phyloP scores from a whole-genome alignment of 1,140 invertebrate species.

The Drosophila tani region DNA sequence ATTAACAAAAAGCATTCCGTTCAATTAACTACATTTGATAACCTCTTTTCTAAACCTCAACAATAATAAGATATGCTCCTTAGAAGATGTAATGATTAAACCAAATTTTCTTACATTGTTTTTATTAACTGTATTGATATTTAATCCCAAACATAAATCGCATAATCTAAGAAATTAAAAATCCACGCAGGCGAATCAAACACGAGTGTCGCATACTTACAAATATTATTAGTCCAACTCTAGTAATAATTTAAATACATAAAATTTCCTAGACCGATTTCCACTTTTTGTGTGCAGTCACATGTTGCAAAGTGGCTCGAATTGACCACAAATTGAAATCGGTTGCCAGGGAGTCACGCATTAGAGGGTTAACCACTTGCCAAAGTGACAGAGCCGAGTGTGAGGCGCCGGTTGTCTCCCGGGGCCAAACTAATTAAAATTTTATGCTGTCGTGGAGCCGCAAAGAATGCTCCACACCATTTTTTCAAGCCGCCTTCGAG shows the following conservation, averaged over 20 bases:
- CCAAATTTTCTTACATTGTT: too few species aligned
- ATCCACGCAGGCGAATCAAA: too few species aligned
- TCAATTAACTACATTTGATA: too few species aligned
- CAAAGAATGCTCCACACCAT: slow-evolving; percentile 61
- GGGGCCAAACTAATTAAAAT: slow-evolving; percentile 76
- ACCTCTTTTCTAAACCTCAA: too few species aligned
- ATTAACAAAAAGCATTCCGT: too few species aligned
- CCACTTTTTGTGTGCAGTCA: not conserved
- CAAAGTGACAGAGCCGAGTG: slow-evolving; percentile 17
- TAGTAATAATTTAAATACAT: not conserved
- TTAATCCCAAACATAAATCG: too few species aligned
- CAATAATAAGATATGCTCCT: too few species aligned
- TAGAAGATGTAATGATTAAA: too few species aligned
- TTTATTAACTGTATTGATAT: too few species aligned
- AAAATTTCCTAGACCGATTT: not conserved
- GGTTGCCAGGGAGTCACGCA: slow-evolving; percentile 12
- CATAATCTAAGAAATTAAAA: too few species aligned
- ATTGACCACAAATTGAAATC: slow-evolving; percentile 60
- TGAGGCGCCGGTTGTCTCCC: slow-evolving; percentile 27
- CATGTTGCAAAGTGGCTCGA: slow-evolving; percentile 19
- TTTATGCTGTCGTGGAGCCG: slow-evolving; percentile 62
- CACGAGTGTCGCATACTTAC: too few species aligned
- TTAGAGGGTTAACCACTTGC: slow-evolving; percentile 19
- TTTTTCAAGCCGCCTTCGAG: slow-evolving; percentile 29
- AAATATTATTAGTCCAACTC: not conserved